These are phyloP conservation scores for Idris sp. DNA, from an alignment of 1,140 invertebrate genomes.

Conservation along the genomic window DNA sequence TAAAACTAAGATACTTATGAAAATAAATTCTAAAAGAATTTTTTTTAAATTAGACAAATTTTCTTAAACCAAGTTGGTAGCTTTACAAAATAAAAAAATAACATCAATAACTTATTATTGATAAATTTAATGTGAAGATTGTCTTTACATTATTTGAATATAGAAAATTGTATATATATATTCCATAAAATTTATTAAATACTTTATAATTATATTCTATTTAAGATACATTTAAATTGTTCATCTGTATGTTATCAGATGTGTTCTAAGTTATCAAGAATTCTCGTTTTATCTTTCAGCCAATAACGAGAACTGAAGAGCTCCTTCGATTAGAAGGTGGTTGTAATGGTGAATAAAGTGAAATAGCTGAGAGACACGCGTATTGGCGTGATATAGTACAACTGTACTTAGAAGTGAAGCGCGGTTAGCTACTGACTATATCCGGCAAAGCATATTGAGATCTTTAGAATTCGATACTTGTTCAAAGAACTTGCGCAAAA, in stretches of 20 bases:
- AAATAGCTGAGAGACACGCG: conserved; percentile 74
- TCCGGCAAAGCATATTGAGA: conserved; percentile 68
- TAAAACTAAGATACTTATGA: too few species aligned
- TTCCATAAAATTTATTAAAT: too few species aligned
- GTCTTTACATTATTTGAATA: too few species aligned
- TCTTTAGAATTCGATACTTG: conserved; percentile 58
- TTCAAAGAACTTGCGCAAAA: conserved; percentile 45
- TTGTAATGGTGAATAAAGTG: conserved; percentile 60
- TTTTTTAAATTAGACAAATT: too few species aligned
- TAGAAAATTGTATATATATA: too few species aligned
- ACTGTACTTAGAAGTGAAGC: conserved; percentile 61
- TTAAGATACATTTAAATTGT: conserved; percentile 18
- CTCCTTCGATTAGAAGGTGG: conserved; percentile 45
- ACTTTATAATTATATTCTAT: conserved; percentile 1
- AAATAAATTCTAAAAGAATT: too few species aligned
- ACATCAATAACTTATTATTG: too few species aligned
- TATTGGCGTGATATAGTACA: conserved; percentile 68
- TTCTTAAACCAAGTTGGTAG: too few species aligned
- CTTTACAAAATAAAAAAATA: too few species aligned
- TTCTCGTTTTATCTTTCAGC: conserved; percentile 34
- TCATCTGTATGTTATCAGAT: conserved; percentile 41
- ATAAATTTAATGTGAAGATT: too few species aligned
- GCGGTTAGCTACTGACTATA: conserved; percentile 69
- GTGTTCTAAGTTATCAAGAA: conserved; percentile 45
- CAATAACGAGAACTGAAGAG: conserved; percentile 54